Evolutionary conservation across 1,140 invertebrate genomes (phyloP).

Genomic region (Theocolax elegans): DNA sequence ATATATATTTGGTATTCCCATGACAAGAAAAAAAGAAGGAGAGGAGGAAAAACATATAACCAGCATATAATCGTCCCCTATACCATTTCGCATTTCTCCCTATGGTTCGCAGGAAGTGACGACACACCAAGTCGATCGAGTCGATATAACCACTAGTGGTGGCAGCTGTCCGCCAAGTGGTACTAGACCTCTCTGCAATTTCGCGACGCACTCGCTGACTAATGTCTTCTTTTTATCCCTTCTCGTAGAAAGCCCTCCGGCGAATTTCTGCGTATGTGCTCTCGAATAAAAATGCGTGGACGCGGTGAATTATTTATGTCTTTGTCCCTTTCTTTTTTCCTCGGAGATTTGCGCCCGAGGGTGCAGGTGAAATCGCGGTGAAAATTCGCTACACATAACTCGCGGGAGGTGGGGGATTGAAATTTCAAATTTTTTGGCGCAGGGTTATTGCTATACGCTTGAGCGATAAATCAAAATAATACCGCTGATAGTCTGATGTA

Average conservation of each 20-base stretch:
- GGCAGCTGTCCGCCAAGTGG: slow-evolving; percentile 65
- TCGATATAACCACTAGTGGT: no score
- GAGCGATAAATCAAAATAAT: neutral
- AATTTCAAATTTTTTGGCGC: neutral
- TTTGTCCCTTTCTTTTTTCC: neutral
- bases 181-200: slow-evolving; percentile 40
- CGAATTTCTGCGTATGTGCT: slow-evolving; percentile 20
- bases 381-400: neutral
- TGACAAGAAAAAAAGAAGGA: neutral
- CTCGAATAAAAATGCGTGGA: neutral
- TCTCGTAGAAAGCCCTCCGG: no score
- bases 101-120: slow-evolving; percentile 4
- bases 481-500: slow-evolving; percentile 7
- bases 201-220: slow-evolving; percentile 27
- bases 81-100: neutral
- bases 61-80: neutral
- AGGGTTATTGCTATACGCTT: no score
- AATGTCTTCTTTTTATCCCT: slow-evolving; percentile 18
- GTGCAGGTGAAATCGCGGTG: neutral
- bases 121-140: no score
- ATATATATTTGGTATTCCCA: slow-evolving; percentile 29
- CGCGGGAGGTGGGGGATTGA: neutral
- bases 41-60: no score
- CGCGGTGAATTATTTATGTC: slow-evolving; percentile 25
- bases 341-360: neutral